Evolutionary conservation across 1,140 invertebrate genomes (phyloP).

Genomic region (Brachionus rotundiformis): DNA sequence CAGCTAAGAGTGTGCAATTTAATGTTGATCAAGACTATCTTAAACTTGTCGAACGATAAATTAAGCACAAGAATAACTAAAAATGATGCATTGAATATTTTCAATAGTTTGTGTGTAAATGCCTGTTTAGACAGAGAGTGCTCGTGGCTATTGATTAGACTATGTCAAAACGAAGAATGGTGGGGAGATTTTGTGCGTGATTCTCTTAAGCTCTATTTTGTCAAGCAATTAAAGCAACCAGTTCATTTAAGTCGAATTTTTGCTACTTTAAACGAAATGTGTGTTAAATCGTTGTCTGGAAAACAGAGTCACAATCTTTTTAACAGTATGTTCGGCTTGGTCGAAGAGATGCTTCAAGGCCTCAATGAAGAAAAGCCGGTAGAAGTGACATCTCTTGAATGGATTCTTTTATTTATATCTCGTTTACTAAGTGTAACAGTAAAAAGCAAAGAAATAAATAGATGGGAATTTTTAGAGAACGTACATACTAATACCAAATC

Average conservation of each 20-base stretch:
- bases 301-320: neutral
- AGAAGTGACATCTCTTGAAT: conserved; percentile 45
- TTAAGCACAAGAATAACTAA: conserved; percentile 68
- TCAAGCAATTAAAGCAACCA: conserved; percentile 74
- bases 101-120: conserved; percentile 72
- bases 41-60: conserved; percentile 57
- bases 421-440: neutral
- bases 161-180: conserved; percentile 77
- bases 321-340: conserved; percentile 16
- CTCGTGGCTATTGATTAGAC: conserved; percentile 76
- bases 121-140: conserved; percentile 69
- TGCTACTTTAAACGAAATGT: conserved; percentile 43
- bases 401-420: conserved; percentile 28
- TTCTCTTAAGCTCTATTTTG: conserved; percentile 76
- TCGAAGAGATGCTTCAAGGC: neutral
- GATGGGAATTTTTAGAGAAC: conserved; percentile 51
- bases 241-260: conserved; percentile 63
- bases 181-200: conserved; percentile 84
- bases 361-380: neutral
- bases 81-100: conserved; percentile 69
- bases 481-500: neutral
- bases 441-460: neutral
- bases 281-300: conserved; percentile 11
- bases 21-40: conserved; percentile 66
- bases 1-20: conserved; percentile 67